Evolutionary conservation across 2,888 invertebrate species (phyloP).

Genomic region (Ennomos quercinarius): DNA sequence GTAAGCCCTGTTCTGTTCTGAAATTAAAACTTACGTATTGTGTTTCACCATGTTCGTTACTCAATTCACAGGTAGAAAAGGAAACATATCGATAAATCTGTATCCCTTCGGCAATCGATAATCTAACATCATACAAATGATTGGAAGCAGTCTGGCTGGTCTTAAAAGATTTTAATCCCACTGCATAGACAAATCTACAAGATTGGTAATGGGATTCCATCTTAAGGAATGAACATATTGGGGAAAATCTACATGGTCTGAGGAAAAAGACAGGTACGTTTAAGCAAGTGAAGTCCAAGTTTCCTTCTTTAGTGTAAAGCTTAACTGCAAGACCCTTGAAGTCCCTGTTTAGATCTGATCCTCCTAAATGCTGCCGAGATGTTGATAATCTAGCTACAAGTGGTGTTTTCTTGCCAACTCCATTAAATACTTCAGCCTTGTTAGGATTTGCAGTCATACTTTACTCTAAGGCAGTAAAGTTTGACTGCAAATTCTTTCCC

Average conservation of each 20-base stretch:
- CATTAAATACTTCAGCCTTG: conserved; percentile 84
- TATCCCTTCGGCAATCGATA: conserved; percentile 95
- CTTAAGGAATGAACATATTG: conserved; percentile 81
- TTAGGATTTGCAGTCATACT: no score
- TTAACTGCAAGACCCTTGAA: conserved; percentile 74
- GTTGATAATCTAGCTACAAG: conserved; percentile 85
- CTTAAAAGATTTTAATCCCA: conserved; percentile 82
- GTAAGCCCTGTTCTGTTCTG: no score
- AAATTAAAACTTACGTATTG: no score
- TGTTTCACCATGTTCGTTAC: no score
- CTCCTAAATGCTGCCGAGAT: conserved; percentile 87
- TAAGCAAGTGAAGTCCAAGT: conserved; percentile 64
- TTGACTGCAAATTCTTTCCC: no score
- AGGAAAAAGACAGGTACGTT: conserved; percentile 85
- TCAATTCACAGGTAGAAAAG: no score
- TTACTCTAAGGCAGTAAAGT: no score
- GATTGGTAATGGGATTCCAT: conserved; percentile 83
- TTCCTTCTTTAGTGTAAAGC: conserved; percentile 59
- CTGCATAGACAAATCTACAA: conserved; percentile 56
- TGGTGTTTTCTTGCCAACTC: conserved; percentile 86
- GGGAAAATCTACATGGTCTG: conserved; percentile 82
- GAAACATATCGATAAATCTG: no score
- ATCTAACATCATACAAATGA: conserved; percentile 92
- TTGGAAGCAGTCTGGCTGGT: conserved; percentile 89
- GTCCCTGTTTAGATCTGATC: conserved; percentile 76